Evolutionary conservation across 2,113 vertebrate genomes (phyloP), one percentile per base, ranked within the genome.

Genomic region (Morone saxatilis): DNA sequence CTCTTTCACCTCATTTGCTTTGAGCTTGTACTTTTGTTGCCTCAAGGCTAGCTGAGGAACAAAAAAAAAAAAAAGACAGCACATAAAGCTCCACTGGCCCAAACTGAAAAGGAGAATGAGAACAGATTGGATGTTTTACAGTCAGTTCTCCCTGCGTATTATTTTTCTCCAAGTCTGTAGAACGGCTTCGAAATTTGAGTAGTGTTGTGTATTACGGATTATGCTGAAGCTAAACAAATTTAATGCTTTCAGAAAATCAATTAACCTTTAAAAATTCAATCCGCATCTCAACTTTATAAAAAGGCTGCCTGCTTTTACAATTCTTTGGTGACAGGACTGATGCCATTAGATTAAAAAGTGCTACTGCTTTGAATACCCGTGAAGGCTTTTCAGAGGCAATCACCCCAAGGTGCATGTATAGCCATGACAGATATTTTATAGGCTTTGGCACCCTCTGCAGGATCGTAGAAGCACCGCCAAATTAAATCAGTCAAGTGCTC

Each of bases 371-470:
- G 4, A 57, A 31, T 14, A 14, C 13, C 9, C 40, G 11, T n/a
- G 12, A 62, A 78, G 36, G 17, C 14, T 60, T 36, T 36, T 72
- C 43, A 22, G 25, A 63, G 43, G 19, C 8, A 22, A 71, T 77
- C 7, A 56, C 5, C 17, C 48, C 3, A 17, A 19, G 43, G 40
- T 8, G 22, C 31, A 12, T 36, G 9, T 73, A 59, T 22, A 45
- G 54, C 16, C 38, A 40, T 60, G 62, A 67, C 22, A 56, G 47
- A 66, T 54, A 92, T 94, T 89, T 60, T 88, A 76, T 88, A 90
- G 86, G 76, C 90, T 92, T 88, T 93, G 91, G 93, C 93, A 90
- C 93, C 93, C 89, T 91, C 93, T 94, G 83, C 93, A 92, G 93
- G 92, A 89, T 60, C 61, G 48, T 11, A 77, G 38, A 22, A 62